Percentiles rank a stretch among this genome's conserved stretches.
Evolutionary conservation across 2,797 vertebrate genomes (phyloP).

Genomic region (Darevskia nairensis): DNA sequence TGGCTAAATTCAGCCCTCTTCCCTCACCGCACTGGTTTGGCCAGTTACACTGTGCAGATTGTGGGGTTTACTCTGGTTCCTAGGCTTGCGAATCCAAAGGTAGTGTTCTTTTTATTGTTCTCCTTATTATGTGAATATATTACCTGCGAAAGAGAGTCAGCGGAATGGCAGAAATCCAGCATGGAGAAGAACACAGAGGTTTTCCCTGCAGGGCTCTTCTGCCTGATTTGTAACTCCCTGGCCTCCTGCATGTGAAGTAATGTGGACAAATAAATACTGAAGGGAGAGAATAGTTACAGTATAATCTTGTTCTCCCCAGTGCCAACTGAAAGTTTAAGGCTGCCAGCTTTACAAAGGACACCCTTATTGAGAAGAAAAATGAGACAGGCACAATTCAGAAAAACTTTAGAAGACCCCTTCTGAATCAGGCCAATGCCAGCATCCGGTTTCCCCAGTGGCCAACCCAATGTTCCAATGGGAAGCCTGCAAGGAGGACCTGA

Average conservation of each 20-base stretch:
- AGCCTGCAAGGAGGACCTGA: no score
- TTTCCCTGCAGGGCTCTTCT: conserved; percentile 18
- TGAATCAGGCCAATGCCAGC: no score
- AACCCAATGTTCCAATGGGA: no score
- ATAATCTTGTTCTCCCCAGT: neutral
- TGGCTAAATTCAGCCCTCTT: neutral
- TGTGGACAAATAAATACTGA: conserved; percentile 30
- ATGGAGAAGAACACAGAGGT: neutral
- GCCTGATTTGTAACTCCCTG: conserved; percentile 23
- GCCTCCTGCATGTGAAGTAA: conserved; percentile 23
- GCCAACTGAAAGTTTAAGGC: neutral
- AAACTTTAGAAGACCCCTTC: neutral
- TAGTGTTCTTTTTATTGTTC: conserved; percentile 36
- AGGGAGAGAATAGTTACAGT: neutral
- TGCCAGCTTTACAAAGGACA: conserved; percentile 1
- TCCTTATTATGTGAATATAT: conserved; percentile 24
- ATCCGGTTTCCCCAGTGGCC: no score
- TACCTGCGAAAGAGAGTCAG: conserved; percentile 8
- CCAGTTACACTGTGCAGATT: accelerated
- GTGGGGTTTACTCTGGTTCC: conserved; percentile 15
- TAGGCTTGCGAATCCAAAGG: conserved; percentile 26
- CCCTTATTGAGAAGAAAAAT: neutral
- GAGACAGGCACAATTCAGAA: neutral
- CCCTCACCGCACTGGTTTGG: neutral
- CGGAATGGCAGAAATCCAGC: neutral